Evolutionary conservation across 53 echinoderm and acorn worm species (phyloP), one percentile per base, ranked within the genome.

Genomic region (Mesocentrotus franciscanus): DNA sequence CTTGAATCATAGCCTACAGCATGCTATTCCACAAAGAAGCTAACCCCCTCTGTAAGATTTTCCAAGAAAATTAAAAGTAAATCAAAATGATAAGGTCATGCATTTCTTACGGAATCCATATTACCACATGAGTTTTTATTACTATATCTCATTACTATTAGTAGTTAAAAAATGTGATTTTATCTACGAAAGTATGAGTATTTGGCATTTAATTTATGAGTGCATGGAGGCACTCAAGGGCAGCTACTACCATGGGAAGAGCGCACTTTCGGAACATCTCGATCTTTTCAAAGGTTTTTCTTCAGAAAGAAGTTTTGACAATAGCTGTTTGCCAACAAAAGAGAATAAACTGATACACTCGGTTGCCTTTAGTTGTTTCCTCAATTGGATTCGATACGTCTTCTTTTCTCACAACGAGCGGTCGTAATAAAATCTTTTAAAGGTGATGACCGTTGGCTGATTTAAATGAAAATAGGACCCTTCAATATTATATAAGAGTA

Each of bases 251-350:
- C 13, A 84, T 1, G 12, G 87, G 49, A 92, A 92, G 64, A 92
- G 92, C 72, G 91, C 36, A 66, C 92, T 68, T 92, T 68, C 36
- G 74, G 92, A 74, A 56, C 71, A 92, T 72, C 64, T 90, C 91
- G 35, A 33, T 91, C 68, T 68, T 92, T 92, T 75, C 16, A 56
- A 10, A 24, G 66, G 7, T 92, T 71, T 56, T 92, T 92, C 74
- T 75, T 71, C 92, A 33, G 92, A 92, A 74, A 81, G 61, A 81
- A 59, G 81, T 81, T 42, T 33, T 34, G 39, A 93, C 93, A 93
- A 93, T 79, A 93, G 93, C 22, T 93, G 93, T 93, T 93, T 78
- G 79, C 57, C 93, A 93, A 93, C 93, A 93, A 93, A 93, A 81
- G 78, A 78, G 60, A 81, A 93, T 93, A 60, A 81, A 92, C 79